Evolutionary conservation across 2,797 vertebrate genomes (phyloP).

Genomic region (Momotus momota): DNA sequence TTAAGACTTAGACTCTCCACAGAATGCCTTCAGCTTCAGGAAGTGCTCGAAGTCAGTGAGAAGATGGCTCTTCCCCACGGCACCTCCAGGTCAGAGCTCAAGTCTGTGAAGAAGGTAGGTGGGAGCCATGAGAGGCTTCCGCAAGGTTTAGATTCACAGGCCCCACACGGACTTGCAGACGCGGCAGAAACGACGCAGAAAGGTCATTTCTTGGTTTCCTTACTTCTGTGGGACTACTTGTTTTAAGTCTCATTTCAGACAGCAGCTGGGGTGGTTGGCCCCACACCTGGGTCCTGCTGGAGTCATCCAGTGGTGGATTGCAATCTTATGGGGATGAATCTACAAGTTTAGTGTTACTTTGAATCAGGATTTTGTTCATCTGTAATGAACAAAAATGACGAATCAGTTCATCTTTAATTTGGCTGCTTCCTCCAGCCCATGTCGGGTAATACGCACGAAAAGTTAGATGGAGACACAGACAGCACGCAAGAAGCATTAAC

Average conservation of each 20-base stretch:
- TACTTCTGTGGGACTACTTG: fast-evolving
- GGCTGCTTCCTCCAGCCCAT: background rate
- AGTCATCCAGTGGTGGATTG: background rate
- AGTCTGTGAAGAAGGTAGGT: background rate
- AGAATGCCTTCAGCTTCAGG: background rate
- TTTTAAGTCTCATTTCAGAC: background rate
- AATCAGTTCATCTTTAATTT: background rate
- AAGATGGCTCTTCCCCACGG: background rate
- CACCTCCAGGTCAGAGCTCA: background rate
- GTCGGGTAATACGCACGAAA: background rate
- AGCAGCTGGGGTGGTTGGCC: background rate
- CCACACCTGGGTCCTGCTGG: background rate
- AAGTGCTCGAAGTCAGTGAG: background rate
- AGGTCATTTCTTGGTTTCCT: background rate
- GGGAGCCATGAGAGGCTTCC: background rate
- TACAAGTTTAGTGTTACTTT: background rate
- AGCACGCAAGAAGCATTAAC: background rate
- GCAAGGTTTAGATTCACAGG: fast-evolving
- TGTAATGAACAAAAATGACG: too few relatives aligned
- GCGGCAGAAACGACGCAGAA: background rate
- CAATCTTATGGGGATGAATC: background rate
- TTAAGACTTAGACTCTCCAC: background rate
- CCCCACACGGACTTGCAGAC: too few relatives aligned
- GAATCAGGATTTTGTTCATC: background rate
- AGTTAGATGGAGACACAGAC: background rate